Evolutionary conservation across 2,113 vertebrate species (phyloP).

Genomic region (Gnathonemus longibarbis): DNA sequence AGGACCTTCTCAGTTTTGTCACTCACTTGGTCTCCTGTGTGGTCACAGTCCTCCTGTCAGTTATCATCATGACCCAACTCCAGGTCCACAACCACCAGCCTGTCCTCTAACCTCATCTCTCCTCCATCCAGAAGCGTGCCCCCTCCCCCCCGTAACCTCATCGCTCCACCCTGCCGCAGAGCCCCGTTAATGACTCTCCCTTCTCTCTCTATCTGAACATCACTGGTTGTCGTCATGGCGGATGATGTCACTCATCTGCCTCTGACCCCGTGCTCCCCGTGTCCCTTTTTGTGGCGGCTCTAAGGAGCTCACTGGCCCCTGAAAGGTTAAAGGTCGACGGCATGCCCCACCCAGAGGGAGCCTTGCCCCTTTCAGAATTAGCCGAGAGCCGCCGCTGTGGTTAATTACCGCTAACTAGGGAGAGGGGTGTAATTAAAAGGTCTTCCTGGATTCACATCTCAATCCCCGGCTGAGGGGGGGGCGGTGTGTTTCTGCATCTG

Average conservation of each 20-base stretch:
- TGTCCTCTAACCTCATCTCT: background rate
- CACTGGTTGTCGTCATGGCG: background rate
- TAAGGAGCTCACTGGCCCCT: background rate
- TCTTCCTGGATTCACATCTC: conserved; percentile 44
- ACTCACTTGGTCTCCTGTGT: background rate
- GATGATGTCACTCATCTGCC: background rate
- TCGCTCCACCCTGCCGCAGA: background rate
- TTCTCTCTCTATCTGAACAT: background rate
- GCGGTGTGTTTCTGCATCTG: conserved; percentile 5
- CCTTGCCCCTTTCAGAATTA: background rate
- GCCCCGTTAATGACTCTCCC: background rate
- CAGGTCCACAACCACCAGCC: background rate
- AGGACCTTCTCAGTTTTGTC: background rate
- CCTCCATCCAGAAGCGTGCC: background rate
- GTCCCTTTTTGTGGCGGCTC: background rate
- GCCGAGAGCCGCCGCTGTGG: conserved; percentile 27
- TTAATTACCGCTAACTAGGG: conserved; percentile 58
- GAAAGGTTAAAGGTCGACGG: background rate
- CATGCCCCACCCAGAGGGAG: background rate
- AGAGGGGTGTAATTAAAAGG: conserved; percentile 51
- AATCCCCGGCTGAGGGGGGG: background rate
- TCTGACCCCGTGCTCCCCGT: background rate
- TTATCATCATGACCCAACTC: background rate
- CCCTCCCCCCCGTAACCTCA: background rate
- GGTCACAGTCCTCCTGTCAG: background rate